phyloP scores from a whole-genome alignment of 2,797 vertebrate species.

The Spinibarbus caldwelli region DNA sequence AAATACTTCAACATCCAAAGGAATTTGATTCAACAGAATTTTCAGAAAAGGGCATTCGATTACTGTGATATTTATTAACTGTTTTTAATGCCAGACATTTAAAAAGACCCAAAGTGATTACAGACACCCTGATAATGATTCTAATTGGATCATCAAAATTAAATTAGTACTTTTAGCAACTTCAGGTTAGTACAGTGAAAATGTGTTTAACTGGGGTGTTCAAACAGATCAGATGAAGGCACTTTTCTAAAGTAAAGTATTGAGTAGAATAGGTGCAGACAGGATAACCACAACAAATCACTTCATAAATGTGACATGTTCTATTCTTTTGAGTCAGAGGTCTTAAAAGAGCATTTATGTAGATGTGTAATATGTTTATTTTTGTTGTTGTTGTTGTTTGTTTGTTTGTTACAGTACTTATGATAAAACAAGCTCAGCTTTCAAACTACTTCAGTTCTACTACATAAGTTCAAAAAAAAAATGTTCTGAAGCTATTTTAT shows the following conservation, averaged over 20 bases:
- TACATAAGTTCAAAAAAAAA: not conserved
- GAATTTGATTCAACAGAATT: not conserved
- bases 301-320: too few relatives aligned
- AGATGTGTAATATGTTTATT: not conserved
- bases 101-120: not conserved
- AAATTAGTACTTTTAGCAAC: conserved; percentile 68
- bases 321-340: too few relatives aligned
- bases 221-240: not conserved
- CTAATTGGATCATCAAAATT: conserved; percentile 68
- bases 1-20: not conserved
- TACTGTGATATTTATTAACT: not conserved
- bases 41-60: not conserved
- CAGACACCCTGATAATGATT: conserved; percentile 40
- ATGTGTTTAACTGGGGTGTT: conserved; percentile 31
- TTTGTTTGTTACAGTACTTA: not conserved
- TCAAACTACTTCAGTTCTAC: not conserved
- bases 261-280: too few relatives aligned
- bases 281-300: too few relatives aligned
- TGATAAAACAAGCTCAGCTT: not conserved
- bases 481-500: not conserved
- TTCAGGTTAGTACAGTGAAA: conserved; percentile 60
- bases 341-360: too few relatives aligned
- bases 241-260: too few relatives aligned
- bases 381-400: too few relatives aligned
- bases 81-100: not conserved